These are phyloP conservation scores for Taxidea taxus DNA, from an alignment of 2,113 vertebrate species.

Conservation along the genomic window DNA sequence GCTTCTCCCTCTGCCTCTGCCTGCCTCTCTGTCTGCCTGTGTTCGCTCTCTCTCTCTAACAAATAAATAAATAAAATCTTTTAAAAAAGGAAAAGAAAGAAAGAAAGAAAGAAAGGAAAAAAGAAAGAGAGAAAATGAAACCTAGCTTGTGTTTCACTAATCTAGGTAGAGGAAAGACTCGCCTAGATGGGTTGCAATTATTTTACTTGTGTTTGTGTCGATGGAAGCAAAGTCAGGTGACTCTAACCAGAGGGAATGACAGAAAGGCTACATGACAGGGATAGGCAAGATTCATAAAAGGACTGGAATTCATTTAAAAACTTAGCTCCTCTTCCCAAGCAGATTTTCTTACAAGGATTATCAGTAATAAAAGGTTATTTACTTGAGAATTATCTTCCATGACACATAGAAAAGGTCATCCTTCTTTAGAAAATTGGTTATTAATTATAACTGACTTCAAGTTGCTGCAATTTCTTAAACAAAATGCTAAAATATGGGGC, in stretches of 20 bases:
- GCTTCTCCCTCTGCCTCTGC: no score
- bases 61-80: no score
- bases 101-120: background rate
- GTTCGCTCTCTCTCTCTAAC: no score
- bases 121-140: background rate
- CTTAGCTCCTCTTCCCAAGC: conserved; percentile 59
- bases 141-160: background rate
- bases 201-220: background rate
- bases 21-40: no score
- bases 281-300: background rate
- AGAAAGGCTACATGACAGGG: background rate
- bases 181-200: background rate
- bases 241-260: background rate
- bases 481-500: background rate
- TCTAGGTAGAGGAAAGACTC: background rate
- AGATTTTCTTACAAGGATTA: conserved; percentile 43
- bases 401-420: conserved; percentile 66
- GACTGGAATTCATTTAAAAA: conserved; percentile 32
- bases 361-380: conserved; percentile 66
- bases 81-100: no score
- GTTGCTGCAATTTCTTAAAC: background rate
- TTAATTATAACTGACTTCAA: conserved; percentile 5
- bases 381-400: conserved; percentile 56
- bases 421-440: conserved; percentile 58
- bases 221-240: conserved; percentile 24